Base-by-base conservation (phyloP, 64 coral and sea anemone species). In the Montipora capricornis region DNA sequence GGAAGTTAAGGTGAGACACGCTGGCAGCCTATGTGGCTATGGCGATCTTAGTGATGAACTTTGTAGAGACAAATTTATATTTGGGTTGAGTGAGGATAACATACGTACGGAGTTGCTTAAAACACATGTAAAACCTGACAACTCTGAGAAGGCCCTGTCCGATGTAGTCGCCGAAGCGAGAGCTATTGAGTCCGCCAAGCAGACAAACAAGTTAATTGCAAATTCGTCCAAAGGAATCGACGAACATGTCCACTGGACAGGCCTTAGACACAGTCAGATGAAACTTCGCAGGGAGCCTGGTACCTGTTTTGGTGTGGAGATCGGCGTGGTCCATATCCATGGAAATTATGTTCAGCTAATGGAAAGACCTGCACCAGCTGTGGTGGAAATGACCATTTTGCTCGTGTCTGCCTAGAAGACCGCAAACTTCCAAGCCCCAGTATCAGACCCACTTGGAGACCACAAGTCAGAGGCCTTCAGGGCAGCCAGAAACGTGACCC, bases 211-310 rank as follows among this genome's bases (percentile, higher is more conserved):
- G 24, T 24, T 24, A 24, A 24, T 24, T 24, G 24, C 24, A 24
- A 24, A 24, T 24, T 24, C 24, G 24, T 24, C 24, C 24, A 24
- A 24, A 24, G 13, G 14, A 2, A 90, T 58, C 8, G 73, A 79
- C n/a, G 77, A 81, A 74, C 60, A 91, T 22, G 89, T 91, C 16
- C 89, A 91, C 68, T 82, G 64, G 77, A 87, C 79, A 62, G 71
- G 83, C 71, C 51, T 87, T 8, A 88, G 74, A 78, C 91, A 93
- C 83, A 93, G 74, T 44, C 83, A 93, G 48, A 93, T 79, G 82
- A 93, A 93, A 86, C 91, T 93, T 4, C 37, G 79, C 62, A 5
- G 91, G 45, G 82, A 87, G 45, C 82, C 24, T 24, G 24, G 24
- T 24, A 24, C 24, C 24, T 24, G 24, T 24, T 24, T 24, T 24